Conservation (phyloP, 2,113 vertebrate species). For the Nicator chloris region DNA sequence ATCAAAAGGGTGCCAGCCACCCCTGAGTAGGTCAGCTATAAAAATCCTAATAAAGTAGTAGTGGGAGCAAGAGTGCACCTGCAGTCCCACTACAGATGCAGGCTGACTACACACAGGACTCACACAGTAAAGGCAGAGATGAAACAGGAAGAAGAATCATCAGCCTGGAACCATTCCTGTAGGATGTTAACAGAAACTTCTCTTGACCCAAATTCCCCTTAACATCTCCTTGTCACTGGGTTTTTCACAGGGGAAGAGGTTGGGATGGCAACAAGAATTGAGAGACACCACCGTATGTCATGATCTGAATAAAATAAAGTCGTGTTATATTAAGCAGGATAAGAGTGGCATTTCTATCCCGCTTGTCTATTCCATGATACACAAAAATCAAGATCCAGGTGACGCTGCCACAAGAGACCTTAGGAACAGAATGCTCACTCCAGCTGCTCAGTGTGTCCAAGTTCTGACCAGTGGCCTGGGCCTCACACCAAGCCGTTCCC, state of each 20-base stretch:
- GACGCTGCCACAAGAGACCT: neutral
- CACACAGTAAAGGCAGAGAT: neutral
- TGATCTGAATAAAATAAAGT: neutral
- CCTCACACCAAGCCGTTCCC: neutral
- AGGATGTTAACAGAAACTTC: neutral
- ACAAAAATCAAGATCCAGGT: neutral
- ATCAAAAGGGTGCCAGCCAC: neutral
- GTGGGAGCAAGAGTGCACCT: neutral
- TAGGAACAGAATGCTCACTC: neutral
- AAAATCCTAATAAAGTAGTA: neutral
- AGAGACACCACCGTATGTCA: neutral
- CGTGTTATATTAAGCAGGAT: fast-evolving
- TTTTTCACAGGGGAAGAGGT: neutral
- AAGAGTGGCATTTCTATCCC: neutral
- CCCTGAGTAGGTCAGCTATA: neutral
- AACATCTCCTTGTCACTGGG: neutral
- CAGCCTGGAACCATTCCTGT: neutral
- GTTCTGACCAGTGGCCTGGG: neutral
- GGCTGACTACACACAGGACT: neutral
- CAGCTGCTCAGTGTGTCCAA: neutral
- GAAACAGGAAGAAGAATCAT: neutral
- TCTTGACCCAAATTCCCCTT: neutral
- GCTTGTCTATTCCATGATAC: neutral
- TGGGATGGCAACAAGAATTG: neutral
- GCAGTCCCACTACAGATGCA: neutral